Base-by-base conservation (phyloP, 2,113 vertebrate genomes). In the Bambusicola thoracicus region DNA sequence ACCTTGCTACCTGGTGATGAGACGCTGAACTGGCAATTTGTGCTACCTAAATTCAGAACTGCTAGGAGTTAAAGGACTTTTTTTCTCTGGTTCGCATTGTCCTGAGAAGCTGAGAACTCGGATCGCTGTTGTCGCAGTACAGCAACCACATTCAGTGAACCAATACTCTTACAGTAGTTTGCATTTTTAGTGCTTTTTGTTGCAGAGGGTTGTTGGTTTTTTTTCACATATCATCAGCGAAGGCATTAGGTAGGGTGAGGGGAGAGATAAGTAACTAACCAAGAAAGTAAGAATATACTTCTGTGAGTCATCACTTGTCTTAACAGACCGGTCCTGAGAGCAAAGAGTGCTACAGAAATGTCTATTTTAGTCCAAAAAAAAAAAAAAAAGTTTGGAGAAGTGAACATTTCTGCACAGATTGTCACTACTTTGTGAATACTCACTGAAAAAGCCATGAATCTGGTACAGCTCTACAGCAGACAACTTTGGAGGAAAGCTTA, bases 321-420 rank as follows among this genome's bases (percentile, higher is more conserved):
- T 84, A 93, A 72, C 76, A 94, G 95, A 97, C 96, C 93, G 88
- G 89, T 96, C 93, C 94, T 92, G 87, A 92, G 94, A 95, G 94
- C 95, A 93, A 85, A 73, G 94, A 90, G 79, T 94, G 93, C 87
- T 96, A 87, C 49, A 91, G 93, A 90, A 92, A 94, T 94, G 65
- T 95, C 89, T 97, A 96, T 96, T 95, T 95, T 91, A 92, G 85
- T 94, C 75, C 22, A 87, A 94, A 70, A 59, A 24, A 34, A 25
- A 16, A 85, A 67, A 94, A 95, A 92, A 90, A 93, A 93, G 82
- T 95, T 96, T 95, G 87, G 87, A 94, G 91, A 95, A 97, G 94
- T 89, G 95, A 94, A 96, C 91, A 92, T 94, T 96, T 96, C 93
- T 96, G 95, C 95, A 95, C 95, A 96, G 94, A 96, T 96, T 97